Evolutionary conservation across 2,797 vertebrate genomes (phyloP), one percentile per base, ranked within the genome.

Genomic region (Mormyrops boulengeri): DNA sequence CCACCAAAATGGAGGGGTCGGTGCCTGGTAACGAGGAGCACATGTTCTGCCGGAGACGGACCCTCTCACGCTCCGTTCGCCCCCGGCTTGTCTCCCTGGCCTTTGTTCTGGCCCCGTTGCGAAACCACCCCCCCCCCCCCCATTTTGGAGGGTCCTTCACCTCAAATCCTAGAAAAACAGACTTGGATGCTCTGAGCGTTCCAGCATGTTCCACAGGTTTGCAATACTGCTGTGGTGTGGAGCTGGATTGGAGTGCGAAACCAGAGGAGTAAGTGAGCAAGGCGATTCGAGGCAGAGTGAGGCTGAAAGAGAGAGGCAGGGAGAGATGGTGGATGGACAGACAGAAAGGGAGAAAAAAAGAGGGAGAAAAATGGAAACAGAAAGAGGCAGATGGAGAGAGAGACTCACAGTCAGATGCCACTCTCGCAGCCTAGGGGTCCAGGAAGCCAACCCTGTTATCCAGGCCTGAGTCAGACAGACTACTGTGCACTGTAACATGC

Each of bases 11-110:
- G 90, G 93, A 94, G 93, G 94, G 89, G 93, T 94, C 93, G 93
- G 92, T 93, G 91, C 90, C 34, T 50, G 52, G 85, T 95, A 95
- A 96, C 93, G 91, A 94, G 93, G 94, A 95, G 88, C 95, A 96
- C 26, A 91, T 96, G 96, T 93, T 92, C 91, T 93, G 91, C 90
- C 87, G 89, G 90, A 94, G 93, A 93, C 91, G 88, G 89, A 92
- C 92, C 90, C 92, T 93, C 92, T 90, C 93, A 73, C 1, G 30
- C 69, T 73, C 69, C 2, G 26, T 73, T 80, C 92, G 90, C 89
- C 90, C 90, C 90, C 80, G 53, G 88, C 82, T 55, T 66, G 41
- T 89, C 88, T 50, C 41, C 47, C 89, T 52, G 82, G 93, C 92
- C 90, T 89, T 92, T 92, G 93, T 91, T 92, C 90, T 91, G 94